Base-by-base conservation (phyloP, 2,888 invertebrate genomes). In the Acrocera orbiculus region DNA sequence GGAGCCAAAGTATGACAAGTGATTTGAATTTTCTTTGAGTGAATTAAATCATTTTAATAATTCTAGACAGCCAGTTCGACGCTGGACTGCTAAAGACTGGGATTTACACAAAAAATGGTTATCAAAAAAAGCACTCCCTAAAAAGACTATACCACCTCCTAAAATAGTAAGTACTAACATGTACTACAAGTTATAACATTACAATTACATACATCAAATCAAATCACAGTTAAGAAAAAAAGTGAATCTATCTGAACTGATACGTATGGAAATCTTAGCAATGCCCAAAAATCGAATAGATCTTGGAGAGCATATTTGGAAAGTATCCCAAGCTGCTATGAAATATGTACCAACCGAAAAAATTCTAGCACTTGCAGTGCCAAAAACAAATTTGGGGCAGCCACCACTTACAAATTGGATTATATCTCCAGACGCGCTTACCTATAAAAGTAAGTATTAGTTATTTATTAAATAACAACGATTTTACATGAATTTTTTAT, bases 311-410 rank as follows among this genome's bases (percentile, higher is more conserved):
- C 1, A 5, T 2, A n/a, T 2, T 3, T 31, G 30, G 35, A 11
- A 14, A 23, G n/a, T 16, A 14, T 7, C 11, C 8, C n/a, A 1
- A 2, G 3, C 14, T 5, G 10, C 24, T 25, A 24, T 62, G 16
- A 61, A 54, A 43, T 61, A 59, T 35, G 48, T 50, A 39, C 43
- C 59, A 16, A 49, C 59, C 2, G 45, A 53, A 9, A 49, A 61
- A 44, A 58, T 57, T 17, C 34, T 51, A 14, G 53, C 55, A 41
- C 39, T 63, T 14, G 54, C 63, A 2, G 54, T 51, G 41, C 62
- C 59, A 3, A 34, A 34, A 22, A 14, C n/a, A n/a, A n/a, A n/a
- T n/a, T n/a, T 20, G 19, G 22, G 5, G 15, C 4, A 13, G 27
- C 26, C 16, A 5, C 4, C 4, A 26, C 26, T 27, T 33, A 15